Conservation (phyloP, 2,888 invertebrate genomes). For the Apomyelois bistriatella region DNA sequence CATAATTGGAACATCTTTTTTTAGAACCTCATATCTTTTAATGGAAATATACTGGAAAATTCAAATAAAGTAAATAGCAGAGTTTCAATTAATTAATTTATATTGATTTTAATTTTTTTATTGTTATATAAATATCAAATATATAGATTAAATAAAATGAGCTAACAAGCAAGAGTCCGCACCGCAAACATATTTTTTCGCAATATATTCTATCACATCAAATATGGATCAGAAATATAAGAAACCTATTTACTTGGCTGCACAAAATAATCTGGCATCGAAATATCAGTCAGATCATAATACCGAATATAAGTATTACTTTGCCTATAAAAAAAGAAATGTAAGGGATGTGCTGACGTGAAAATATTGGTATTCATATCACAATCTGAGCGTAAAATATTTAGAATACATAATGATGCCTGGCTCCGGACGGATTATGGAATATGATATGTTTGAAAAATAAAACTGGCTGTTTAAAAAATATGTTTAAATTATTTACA, state of each 20-base stretch:
- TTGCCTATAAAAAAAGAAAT: constrained; percentile 18
- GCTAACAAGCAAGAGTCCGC: no score
- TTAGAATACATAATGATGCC: constrained; percentile 36
- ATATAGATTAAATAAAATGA: no score
- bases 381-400: constrained; percentile 31
- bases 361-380: constrained; percentile 29
- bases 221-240: no score
- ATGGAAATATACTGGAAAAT: no score
- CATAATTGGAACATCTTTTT: constrained; percentile 19
- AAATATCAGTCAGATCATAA: constrained; percentile 5
- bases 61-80: no score
- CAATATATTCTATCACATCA: no score
- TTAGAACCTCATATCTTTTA: not conserved
- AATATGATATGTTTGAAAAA: constrained; percentile 12
- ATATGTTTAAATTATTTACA: not conserved
- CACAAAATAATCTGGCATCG: not conserved
- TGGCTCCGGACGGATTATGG: constrained; percentile 7
- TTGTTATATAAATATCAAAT: no score
- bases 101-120: no score
- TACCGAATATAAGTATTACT: constrained; percentile 13
- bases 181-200: no score
- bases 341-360: constrained; percentile 28
- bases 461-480: constrained; percentile 6
- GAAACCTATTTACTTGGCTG: no score
- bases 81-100: no score